Conservation (phyloP, 2,113 vertebrate genomes). For the Coptodon bakossiorum region DNA sequence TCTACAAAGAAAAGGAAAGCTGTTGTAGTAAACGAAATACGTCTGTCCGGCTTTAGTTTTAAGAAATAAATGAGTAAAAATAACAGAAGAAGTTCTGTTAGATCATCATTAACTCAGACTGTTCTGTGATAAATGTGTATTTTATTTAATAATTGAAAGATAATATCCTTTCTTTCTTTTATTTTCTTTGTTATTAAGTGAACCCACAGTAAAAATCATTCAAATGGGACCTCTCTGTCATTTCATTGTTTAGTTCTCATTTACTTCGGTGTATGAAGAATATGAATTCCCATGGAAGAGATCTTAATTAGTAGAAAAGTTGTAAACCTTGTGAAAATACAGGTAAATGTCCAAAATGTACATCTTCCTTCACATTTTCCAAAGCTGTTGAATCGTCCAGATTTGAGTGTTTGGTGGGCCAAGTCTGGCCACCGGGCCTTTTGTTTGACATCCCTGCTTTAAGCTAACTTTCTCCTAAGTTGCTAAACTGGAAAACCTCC, state of each 20-base stretch:
- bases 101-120: background rate
- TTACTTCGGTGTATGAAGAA: background rate
- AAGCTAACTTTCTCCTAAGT: background rate
- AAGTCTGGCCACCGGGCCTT: background rate
- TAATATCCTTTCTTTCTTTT: background rate
- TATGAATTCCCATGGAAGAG: background rate
- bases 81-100: background rate
- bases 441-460: background rate
- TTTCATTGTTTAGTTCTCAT: background rate
- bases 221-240: background rate
- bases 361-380: background rate
- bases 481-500: background rate
- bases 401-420: background rate
- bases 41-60: background rate
- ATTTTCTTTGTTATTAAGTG: background rate
- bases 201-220: background rate
- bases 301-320: background rate
- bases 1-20: background rate
- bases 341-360: background rate
- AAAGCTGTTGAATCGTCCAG: background rate
- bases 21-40: background rate
- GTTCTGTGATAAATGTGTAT: background rate
- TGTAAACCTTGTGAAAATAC: background rate
- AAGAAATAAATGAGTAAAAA: background rate
- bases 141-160: background rate